Evolutionary conservation across 2,888 invertebrate species (phyloP), one percentile per base, ranked within the genome.

Genomic region (Tyria jacobaeae): DNA sequence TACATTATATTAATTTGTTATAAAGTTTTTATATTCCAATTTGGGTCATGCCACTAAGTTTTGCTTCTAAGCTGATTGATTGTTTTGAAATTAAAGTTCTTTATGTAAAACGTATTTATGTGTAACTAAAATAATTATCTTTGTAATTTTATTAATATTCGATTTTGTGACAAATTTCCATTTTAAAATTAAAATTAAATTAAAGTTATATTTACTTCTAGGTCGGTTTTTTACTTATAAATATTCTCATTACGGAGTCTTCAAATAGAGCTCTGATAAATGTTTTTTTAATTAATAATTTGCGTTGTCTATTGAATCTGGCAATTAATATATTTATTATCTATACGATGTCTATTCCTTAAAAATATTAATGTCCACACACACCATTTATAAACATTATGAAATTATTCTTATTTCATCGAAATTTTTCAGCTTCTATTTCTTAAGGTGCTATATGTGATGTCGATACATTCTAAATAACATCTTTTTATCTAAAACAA

Each of bases 291-390:
- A 44, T 12, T 47, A 48, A 44, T 55, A 59, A 52, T 57, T 59
- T 60, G 58, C 9, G 62, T 62, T 58, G 61, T 62, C 60, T 71
- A 74, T 64, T 75, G 70, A 75, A 70, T 75, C 73, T 75, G 75
- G 77, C 75, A 77, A 75, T 77, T 75, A 75, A 60, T 65, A 69
- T 66, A 48, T 71, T 67, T 66, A 48, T 71, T 67, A 66, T 66
- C 21, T 64, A 70, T 68, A 68, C 59, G 17, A 37, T n/a, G 31
- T 60, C 62, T 63, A 63, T 56, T 64, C 64, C 64, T 68, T 68
- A 27, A 60, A 65, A 64, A 62, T 71, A 72, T 71, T 71, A 62
- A 70, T 74, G 71, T 76, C 62, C 65, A 64, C 56, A 47, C 68
- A 70, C 71, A 71, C 51, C 17, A 41, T 49, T 66, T 64, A 52